Conservation (phyloP, 2,797 vertebrate genomes). For the Cyclopterus lumpus region DNA sequence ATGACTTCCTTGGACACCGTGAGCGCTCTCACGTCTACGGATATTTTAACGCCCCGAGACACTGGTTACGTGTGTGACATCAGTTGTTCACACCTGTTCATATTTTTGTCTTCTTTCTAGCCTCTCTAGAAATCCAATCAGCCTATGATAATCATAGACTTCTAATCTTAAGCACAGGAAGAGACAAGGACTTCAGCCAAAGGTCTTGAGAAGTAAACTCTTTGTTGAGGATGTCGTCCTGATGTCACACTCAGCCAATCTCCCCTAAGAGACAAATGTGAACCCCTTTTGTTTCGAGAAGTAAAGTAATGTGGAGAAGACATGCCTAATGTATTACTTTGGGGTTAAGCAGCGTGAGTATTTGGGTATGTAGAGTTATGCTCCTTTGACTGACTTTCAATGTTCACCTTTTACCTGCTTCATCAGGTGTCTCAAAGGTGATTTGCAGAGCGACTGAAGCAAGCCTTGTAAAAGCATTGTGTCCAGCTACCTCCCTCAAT, state of each 20-base stretch:
- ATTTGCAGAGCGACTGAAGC: conserved; percentile 46
- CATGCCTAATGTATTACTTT: conserved; percentile 18
- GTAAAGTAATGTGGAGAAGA: conserved; percentile 21
- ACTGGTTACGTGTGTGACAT: conserved; percentile 20
- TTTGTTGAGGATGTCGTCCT: conserved; percentile 43
- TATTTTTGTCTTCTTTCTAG: conserved; percentile 52
- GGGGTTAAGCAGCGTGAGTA: conserved; percentile 5
- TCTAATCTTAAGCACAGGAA: conserved; percentile 74
- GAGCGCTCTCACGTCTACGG: conserved; percentile 30
- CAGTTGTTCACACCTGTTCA: conserved; percentile 29
- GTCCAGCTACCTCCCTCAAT: conserved; percentile 71
- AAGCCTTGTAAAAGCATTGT: conserved; percentile 61
- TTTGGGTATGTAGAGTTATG: conserved; percentile 21
- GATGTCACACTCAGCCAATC: conserved; percentile 41
- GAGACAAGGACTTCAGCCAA: conserved; percentile 63
- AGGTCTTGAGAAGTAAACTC: conserved; percentile 58
- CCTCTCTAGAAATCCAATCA: conserved; percentile 76
- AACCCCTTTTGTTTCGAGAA: conserved; percentile 30
- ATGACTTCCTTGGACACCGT: conserved; percentile 45
- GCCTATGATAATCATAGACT: conserved; percentile 84
- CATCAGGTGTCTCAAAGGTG: conserved; percentile 44
- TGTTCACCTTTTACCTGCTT: conserved; percentile 24
- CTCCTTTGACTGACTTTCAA: conserved; percentile 32
- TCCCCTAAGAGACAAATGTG: conserved; percentile 38
- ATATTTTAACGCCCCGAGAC: conserved; percentile 48